Evolutionary conservation across 1,140 invertebrate species (phyloP).

Genomic region (Semibalanus balanoides): DNA sequence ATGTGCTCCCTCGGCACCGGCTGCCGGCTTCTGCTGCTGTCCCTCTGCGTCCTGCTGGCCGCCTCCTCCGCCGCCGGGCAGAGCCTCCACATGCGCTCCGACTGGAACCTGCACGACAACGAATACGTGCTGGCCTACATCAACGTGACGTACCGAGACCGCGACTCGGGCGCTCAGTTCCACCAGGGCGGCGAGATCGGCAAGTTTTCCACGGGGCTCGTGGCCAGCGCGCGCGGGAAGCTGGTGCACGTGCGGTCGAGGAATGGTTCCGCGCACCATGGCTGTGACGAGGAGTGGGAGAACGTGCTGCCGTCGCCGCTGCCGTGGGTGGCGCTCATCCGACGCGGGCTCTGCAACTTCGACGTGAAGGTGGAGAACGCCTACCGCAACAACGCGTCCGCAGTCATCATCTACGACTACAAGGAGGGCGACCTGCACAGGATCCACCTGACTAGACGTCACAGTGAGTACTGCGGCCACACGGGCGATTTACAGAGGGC

Average conservation of each 20-base stretch:
- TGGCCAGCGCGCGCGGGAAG: not conserved
- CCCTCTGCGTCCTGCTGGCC: too few species aligned
- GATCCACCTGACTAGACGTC: conserved; percentile 40
- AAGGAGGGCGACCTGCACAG: conserved; percentile 46
- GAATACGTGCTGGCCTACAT: not conserved
- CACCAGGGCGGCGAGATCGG: not conserved
- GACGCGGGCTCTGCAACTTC: conserved; percentile 54
- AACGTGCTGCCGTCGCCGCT: conserved; percentile 13
- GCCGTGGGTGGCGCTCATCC: conserved; percentile 57
- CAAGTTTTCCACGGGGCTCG: not conserved
- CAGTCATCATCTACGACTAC: conserved; percentile 65
- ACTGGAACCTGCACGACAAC: not conserved
- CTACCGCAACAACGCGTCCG: conserved; percentile 47
- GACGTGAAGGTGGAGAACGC: conserved; percentile 59
- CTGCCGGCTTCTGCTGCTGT: too few species aligned
- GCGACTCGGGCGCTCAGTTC: too few species aligned
- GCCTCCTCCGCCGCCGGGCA: not conserved
- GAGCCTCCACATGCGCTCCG: not conserved
- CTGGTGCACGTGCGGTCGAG: not conserved
- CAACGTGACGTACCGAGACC: not conserved
- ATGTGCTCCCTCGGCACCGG: too few species aligned
- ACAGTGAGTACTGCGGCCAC: too few species aligned
- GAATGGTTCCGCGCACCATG: conserved; percentile 21
- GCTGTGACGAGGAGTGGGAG: conserved; percentile 13
- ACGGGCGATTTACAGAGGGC: too few species aligned